These are phyloP conservation scores for Sciaenops ocellatus DNA, from an alignment of 2,797 vertebrate species.

Conservation along the genomic window DNA sequence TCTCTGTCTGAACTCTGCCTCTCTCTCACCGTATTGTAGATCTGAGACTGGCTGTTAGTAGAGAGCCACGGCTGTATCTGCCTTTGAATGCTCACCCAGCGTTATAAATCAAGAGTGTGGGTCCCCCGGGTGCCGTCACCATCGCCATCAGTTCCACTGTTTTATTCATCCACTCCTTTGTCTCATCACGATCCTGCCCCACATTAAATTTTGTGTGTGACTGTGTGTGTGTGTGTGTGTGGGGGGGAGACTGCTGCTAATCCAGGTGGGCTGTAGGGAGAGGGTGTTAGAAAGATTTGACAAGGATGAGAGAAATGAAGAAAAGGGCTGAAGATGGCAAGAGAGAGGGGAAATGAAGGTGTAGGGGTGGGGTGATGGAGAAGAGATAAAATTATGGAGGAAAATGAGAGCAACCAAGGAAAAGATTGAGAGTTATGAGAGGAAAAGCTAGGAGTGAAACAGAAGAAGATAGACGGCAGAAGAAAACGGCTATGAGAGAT, in stretches of 20 bases:
- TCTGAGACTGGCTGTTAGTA: conserved; percentile 62
- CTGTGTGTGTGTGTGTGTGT: conserved; percentile 40
- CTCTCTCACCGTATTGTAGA: conserved; percentile 49
- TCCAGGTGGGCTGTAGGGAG: conserved; percentile 67
- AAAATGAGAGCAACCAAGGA: conserved; percentile 53
- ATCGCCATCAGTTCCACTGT: conserved; percentile 77
- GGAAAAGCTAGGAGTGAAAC: conserved; percentile 1
- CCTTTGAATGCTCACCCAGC: conserved; percentile 70
- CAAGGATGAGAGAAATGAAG: conserved; percentile 52
- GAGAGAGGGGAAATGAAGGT: conserved; percentile 17
- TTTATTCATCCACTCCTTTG: conserved; percentile 80
- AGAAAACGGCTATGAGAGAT: conserved; percentile 31
- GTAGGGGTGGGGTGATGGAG: conserved; percentile 12
- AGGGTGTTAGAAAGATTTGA: conserved; percentile 52
- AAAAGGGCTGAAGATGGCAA: conserved; percentile 28
- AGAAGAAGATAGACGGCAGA: conserved; percentile 32
- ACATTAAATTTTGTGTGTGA: conserved; percentile 69
- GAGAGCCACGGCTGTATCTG: conserved; percentile 58
- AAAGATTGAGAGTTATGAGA: conserved; percentile 36
- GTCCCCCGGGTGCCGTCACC: conserved; percentile 74
- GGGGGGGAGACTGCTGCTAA: conserved; percentile 50
- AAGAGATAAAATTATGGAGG: conserved; percentile 23
- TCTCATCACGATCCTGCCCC: conserved; percentile 74
- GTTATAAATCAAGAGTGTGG: conserved; percentile 77
- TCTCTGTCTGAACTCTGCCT: conserved; percentile 28